These are phyloP conservation scores for Asbolus verrucosus DNA, from an alignment of 1,140 invertebrate genomes.

Conservation along the genomic window DNA sequence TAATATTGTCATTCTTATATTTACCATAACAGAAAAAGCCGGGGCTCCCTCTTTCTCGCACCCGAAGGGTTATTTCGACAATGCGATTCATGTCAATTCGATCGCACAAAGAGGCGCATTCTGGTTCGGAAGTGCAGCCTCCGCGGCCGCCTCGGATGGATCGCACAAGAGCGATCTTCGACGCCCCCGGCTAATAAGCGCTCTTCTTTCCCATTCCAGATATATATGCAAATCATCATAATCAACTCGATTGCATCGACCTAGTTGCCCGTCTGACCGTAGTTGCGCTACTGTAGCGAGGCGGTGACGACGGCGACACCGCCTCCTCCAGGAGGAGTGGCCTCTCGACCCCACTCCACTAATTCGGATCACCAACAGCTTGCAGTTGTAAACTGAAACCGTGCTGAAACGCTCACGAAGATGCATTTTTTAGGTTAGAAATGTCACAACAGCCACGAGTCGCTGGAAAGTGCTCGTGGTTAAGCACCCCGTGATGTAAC, in stretches of 20 bases:
- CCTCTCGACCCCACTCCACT: constrained; percentile 44
- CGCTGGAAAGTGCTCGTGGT: too few species aligned
- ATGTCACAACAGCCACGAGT: too few species aligned
- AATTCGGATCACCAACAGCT: constrained; percentile 11
- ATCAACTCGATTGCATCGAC: constrained; percentile 10
- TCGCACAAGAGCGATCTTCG: constrained; percentile 29
- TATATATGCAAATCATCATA: constrained; percentile 18
- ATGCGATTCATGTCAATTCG: constrained; percentile 59
- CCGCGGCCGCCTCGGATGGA: constrained; percentile 13
- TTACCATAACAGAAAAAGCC: constrained; percentile 62
- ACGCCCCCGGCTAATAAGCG: constrained; percentile 37
- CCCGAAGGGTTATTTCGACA: constrained; percentile 56
- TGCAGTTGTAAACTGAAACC: constrained; percentile 33
- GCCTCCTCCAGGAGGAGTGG: constrained; percentile 52
- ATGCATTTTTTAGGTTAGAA: too few species aligned
- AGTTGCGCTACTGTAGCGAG: constrained; percentile 49
- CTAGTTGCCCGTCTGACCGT: background rate
- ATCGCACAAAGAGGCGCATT: constrained; percentile 59
- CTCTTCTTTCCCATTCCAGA: constrained; percentile 29
- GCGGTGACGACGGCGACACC: constrained; percentile 43
- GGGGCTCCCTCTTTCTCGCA: constrained; percentile 49
- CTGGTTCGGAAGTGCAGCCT: constrained; percentile 51
- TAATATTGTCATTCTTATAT: constrained; percentile 64
- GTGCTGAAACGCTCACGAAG: background rate
- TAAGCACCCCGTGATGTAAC: too few species aligned